Conservation (phyloP, 2,113 vertebrate species). For the Glaucidium brasilianum region DNA sequence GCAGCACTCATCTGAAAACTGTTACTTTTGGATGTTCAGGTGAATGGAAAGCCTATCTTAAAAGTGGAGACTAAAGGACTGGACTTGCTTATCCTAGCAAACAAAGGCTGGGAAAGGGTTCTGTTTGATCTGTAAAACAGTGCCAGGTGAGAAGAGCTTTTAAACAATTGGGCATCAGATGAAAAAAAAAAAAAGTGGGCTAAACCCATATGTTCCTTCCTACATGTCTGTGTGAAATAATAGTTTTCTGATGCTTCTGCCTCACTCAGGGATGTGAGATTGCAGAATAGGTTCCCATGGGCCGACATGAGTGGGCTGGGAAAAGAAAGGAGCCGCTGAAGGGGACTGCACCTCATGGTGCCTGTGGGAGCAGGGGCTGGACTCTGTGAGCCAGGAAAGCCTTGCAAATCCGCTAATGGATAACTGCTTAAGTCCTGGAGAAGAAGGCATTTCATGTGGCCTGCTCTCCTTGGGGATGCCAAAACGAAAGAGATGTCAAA, state of each 20-base stretch:
- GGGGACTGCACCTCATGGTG: not conserved
- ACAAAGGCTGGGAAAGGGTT: not conserved
- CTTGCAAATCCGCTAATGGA: not conserved
- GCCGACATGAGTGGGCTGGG: fast-evolving
- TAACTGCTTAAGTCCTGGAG: not conserved
- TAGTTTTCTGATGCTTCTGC: not conserved
- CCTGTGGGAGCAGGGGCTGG: not conserved
- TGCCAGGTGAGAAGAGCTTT: not conserved
- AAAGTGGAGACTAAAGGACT: not conserved
- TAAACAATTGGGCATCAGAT: not conserved
- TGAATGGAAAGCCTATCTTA: slow-evolving; percentile 11
- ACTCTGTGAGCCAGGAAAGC: not conserved
- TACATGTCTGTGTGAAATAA: not conserved
- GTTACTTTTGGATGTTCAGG: not conserved
- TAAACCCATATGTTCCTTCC: not conserved
- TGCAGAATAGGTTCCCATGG: not conserved
- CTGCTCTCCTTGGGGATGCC: not conserved
- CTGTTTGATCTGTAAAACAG: not conserved
- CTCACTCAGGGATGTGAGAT: not conserved
- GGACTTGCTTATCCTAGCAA: slow-evolving; percentile 4
- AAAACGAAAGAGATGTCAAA: not conserved
- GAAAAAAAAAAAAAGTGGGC: not conserved
- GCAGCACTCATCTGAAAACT: not conserved
- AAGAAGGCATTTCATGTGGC: not conserved
- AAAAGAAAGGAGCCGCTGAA: not conserved